Percentiles rank a stretch among this genome's conserved stretches.
These are phyloP conservation scores for Nasua narica DNA, from an alignment of 2,797 vertebrate species.

Conservation along the genomic window DNA sequence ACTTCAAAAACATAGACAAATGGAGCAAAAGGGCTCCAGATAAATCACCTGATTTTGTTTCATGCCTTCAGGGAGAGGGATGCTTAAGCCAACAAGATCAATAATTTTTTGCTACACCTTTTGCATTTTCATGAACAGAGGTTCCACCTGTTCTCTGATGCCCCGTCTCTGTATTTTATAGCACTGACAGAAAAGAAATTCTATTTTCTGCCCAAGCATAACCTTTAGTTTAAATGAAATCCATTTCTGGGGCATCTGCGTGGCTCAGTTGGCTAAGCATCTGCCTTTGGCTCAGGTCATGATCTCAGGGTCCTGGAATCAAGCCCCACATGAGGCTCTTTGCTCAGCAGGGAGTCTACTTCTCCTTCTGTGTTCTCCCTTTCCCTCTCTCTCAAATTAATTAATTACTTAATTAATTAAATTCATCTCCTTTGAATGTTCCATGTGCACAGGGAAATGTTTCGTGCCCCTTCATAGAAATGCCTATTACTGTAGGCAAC, in stretches of 20 bases:
- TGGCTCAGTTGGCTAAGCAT: background rate
- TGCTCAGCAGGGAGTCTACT: background rate
- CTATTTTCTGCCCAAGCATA: background rate
- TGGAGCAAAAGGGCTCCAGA: background rate
- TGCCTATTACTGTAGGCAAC: background rate
- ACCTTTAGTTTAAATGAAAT: slow-evolving; percentile 1
- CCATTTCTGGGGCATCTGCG: background rate
- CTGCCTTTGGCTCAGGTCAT: background rate
- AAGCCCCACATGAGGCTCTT: background rate
- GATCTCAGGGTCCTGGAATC: background rate
- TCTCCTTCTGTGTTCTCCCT: background rate
- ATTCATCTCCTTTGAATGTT: background rate
- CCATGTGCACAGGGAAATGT: background rate
- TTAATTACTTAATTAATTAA: background rate
- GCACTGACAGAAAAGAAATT: background rate
- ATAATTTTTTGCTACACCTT: background rate
- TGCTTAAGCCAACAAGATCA: background rate
- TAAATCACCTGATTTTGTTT: background rate
- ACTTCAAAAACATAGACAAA: background rate
- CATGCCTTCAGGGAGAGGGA: background rate
- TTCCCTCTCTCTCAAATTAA: background rate
- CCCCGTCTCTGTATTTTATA: background rate
- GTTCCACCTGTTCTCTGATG: background rate
- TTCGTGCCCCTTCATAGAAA: background rate
- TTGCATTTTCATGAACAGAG: background rate